A percentile compares a stretch with the other conserved stretches of the same genome.
Conservation (phyloP, 1,140 invertebrate species). For the Apolygus lucorum region DNA sequence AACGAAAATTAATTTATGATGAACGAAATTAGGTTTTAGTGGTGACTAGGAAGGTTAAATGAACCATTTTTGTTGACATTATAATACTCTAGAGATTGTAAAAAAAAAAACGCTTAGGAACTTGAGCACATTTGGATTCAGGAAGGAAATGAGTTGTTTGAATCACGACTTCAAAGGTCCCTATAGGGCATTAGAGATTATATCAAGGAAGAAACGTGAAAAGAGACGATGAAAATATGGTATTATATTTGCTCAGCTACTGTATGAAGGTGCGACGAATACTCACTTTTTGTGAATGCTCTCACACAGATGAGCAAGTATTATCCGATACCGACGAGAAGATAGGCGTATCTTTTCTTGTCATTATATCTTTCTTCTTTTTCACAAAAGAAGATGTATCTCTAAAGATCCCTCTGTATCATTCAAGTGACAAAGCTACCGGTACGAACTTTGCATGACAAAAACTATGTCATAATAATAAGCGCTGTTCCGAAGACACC, state of each 20-base stretch:
- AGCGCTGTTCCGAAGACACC: conserved; percentile 11
- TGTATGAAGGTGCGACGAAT: neutral
- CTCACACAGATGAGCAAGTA: neutral
- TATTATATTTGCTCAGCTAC: neutral
- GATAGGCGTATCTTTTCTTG: neutral
- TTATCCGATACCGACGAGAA: neutral
- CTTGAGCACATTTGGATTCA: no score
- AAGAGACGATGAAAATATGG: neutral
- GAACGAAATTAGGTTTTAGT: no score
- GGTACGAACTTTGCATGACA: conserved; percentile 18
- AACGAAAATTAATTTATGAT: no score
- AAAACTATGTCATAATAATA: conserved; percentile 23
- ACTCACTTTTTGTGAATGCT: neutral
- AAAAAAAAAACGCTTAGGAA: no score
- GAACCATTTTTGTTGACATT: no score
- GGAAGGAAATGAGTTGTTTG: no score
- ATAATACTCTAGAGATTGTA: no score
- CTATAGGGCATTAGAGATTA: no score
- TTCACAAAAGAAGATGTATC: conserved; percentile 6
- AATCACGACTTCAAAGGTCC: no score
- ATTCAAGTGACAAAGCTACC: conserved; percentile 14
- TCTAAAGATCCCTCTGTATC: neutral
- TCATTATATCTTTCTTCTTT: neutral
- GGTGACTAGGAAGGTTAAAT: no score
- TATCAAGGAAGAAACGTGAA: no score